phyloP scores from a whole-genome alignment of 2,797 vertebrate species.

The Gobionotothen gibberifrons region DNA sequence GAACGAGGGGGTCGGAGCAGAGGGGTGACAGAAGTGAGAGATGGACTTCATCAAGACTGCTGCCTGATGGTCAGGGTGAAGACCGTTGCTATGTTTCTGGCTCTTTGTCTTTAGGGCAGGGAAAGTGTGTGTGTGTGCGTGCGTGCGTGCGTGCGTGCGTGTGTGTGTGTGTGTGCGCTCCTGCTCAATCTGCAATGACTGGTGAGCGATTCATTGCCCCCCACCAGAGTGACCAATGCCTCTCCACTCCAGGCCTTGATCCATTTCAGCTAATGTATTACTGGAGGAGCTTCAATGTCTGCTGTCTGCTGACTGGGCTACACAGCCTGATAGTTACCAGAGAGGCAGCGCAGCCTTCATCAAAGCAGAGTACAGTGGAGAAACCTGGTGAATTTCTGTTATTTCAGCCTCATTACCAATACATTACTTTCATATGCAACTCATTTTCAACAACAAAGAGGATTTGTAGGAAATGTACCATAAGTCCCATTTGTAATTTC shows the following conservation, averaged over 20 bases:
- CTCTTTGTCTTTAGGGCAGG: slow-evolving; percentile 48
- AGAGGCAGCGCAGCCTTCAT: slow-evolving; percentile 19
- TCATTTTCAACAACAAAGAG: too few species aligned
- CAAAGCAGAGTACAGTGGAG: background rate
- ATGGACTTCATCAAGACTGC: slow-evolving; percentile 77
- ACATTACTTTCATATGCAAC: too few species aligned
- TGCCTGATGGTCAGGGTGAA: slow-evolving; percentile 59
- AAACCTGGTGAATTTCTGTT: background rate
- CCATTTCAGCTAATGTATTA: slow-evolving; percentile 76
- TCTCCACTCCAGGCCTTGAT: slow-evolving; percentile 64
- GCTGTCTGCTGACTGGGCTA: slow-evolving; percentile 71
- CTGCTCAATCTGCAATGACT: slow-evolving; percentile 69
- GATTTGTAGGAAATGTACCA: too few species aligned
- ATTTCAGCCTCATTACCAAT: background rate
- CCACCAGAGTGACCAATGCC: slow-evolving; percentile 65
- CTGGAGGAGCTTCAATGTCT: slow-evolving; percentile 55
- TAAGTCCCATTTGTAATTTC: too few species aligned
- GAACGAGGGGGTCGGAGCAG: slow-evolving; percentile 19
- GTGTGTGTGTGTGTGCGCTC: slow-evolving; percentile 20
- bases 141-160: slow-evolving; percentile 29
- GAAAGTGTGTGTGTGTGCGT: slow-evolving; percentile 26
- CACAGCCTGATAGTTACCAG: slow-evolving; percentile 6
- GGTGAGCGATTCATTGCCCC: slow-evolving; percentile 72
- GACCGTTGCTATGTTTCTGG: slow-evolving; percentile 51
- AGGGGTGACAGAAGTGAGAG: slow-evolving; percentile 73